Evolutionary conservation across 2,113 vertebrate genomes (phyloP), one percentile per base, ranked within the genome.

Genomic region (Mormyrus iriodes): DNA sequence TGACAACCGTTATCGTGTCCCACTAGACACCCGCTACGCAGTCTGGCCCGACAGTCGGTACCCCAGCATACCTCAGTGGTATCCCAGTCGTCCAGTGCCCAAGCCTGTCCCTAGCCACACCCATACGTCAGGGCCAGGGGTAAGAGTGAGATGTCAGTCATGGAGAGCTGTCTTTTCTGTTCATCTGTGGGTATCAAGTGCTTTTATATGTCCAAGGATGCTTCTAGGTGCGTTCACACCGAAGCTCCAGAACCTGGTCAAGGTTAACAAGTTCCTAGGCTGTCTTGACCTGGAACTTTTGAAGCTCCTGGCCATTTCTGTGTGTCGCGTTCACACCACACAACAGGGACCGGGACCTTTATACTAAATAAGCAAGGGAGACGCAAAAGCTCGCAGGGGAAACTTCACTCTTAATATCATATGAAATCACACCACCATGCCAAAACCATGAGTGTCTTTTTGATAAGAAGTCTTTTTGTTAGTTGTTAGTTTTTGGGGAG

Each of bases 111-210:
- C 94, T 0, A n/a, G 92, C 86, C 96, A 96, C 89, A 89, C 86
- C 15, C 95, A 96, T 90, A 93, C 91, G 0, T 93, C 95, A 0
- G 95, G 95, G 46, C 94, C 95, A 83, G 95, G 91, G 91, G 96
- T 96, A 86, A 91, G 95, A 90, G 69, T 48, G 10, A 31, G n/a
- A 69, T 0, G 10, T 31, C 61, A 13, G 61, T 27, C 17, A 65
- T 27, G n/a, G n/a, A 27, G 27, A 69, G 61, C 27, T 27, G 9
- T 27, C 61, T 65, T 65, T 65, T 65, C n/a, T 65, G 61, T 8
- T 65, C 3, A 27, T 3, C n/a, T 65, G 61, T 65, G 8, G n/a
- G 61, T 27, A 27, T 65, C n/a, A 65, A 65, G 61, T 65, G n/a
- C n/a, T 69, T 69, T 69, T 31, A 0, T 31, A 13, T 31, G n/a